Evolutionary conservation across 2,888 invertebrate species (phyloP), one percentile per base, ranked within the genome.

Genomic region (Oligia strigilis): DNA sequence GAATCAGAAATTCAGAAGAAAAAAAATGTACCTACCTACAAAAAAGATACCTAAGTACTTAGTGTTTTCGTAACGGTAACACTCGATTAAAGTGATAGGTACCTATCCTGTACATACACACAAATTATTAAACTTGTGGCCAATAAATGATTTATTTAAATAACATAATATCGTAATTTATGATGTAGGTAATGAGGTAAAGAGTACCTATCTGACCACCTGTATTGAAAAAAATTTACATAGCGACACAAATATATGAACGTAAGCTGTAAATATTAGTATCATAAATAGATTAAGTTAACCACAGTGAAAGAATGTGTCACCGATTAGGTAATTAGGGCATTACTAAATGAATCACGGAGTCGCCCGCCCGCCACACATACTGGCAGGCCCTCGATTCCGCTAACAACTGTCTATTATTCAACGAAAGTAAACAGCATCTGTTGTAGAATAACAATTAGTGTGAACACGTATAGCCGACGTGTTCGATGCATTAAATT

Each of bases 371-470:
- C 86, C 89, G 89, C 88, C 89, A 90, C 88, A 92, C 92, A 92
- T 91, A 92, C 91, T 92, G 87, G 84, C 87, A 87, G 90, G 89
- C 89, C 92, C 92, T 93, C 92, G 89, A 94, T 94, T 95, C 94
- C 93, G 92, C 92, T 94, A 93, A 93, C 91, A 91, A 92, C 92
- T 89, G 90, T 92, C 92, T 93, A 94, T 91, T 93, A 95, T 95
- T 96, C 96, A 96, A 94, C 93, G 96, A 96, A 97, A 97, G 96
- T 96, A 96, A 97, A 95, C 95, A 95, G 94, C 94, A 93, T 93
- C 95, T 93, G 93, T 92, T 94, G 94, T 95, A 93, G 95, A 96
- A 96, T 96, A 95, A 95, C 94, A 96, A 95, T 96, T 95, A 96
- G 93, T 91, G 88, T 90, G 93, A 94, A 92, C 94, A 93, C 93